Evolutionary conservation across 2,797 vertebrate species (phyloP).

Genomic region (Lutra lutra): DNA sequence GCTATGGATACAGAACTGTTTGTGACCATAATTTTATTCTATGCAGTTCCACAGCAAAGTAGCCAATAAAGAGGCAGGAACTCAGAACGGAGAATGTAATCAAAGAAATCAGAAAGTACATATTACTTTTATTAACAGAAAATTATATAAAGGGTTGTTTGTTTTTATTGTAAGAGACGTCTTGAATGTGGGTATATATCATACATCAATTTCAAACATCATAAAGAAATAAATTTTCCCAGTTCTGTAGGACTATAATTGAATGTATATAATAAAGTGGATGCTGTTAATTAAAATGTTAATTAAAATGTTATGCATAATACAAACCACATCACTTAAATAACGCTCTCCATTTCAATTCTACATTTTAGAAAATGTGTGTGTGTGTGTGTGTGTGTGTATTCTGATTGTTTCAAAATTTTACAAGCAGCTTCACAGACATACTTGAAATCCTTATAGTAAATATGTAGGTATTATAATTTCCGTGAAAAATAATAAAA

Average conservation of each 20-base stretch:
- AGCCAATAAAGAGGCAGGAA: constrained; percentile 38
- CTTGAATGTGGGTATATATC: neutral
- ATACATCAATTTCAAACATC: neutral
- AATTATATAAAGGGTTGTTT: neutral
- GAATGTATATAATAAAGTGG: neutral
- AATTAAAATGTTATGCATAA: neutral
- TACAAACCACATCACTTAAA: neutral
- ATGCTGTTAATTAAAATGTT: constrained; percentile 16
- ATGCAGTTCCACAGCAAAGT: constrained; percentile 56
- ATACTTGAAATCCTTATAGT: neutral
- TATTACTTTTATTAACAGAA: constrained; percentile 37
- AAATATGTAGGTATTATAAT: neutral
- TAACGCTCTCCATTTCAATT: neutral
- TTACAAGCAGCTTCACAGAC: neutral
- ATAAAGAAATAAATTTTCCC: neutral
- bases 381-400: neutral
- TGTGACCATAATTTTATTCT: constrained; percentile 63
- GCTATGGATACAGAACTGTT: constrained; percentile 74
- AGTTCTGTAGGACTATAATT: neutral
- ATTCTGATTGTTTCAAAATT: neutral
- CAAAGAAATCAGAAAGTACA: constrained; percentile 49
- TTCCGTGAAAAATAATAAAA: neutral
- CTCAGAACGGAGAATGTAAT: constrained; percentile 29
- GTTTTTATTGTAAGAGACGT: neutral
- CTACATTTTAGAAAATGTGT: constrained; percentile 18